Evolutionary conservation across 2,888 invertebrate genomes (phyloP).

Genomic region (Masnerella sp.): DNA sequence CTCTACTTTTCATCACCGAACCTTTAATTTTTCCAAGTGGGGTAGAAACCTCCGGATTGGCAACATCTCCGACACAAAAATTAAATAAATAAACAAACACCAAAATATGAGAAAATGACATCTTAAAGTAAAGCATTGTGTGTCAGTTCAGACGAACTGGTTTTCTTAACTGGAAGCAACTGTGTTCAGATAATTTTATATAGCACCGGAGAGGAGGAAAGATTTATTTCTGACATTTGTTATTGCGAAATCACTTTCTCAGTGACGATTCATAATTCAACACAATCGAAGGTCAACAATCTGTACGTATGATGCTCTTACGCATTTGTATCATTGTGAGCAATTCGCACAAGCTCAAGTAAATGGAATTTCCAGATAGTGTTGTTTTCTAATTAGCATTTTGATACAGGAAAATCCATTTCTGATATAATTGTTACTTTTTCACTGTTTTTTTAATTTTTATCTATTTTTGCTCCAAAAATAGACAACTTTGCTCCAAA

Average conservation of each 20-base stretch:
- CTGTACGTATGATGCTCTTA: too few relatives aligned
- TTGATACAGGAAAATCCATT: too few relatives aligned
- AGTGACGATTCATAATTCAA: too few relatives aligned
- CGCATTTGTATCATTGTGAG: too few relatives aligned
- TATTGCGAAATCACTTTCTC: constrained; percentile 26
- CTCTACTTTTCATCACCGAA: constrained; percentile 63
- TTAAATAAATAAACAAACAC: constrained; percentile 1
- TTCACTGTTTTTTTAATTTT: too few relatives aligned
- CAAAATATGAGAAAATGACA: neutral
- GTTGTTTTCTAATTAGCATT: too few relatives aligned
- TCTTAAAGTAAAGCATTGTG: neutral
- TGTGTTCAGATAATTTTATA: constrained; percentile 23
- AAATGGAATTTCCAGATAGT: too few relatives aligned
- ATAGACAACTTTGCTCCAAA: too few relatives aligned
- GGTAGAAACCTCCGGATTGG: constrained; percentile 14
- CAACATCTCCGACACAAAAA: neutral
- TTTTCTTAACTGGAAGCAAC: neutral
- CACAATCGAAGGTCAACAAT: too few relatives aligned
- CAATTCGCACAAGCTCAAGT: too few relatives aligned
- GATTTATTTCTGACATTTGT: constrained; percentile 8
- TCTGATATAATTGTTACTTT: too few relatives aligned
- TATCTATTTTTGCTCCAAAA: too few relatives aligned
- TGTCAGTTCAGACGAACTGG: neutral
- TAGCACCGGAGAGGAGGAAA: constrained; percentile 22
- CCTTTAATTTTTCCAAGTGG: constrained; percentile 65